Conservation (phyloP, 2,797 vertebrate genomes). For the Myripristis murdjan region DNA sequence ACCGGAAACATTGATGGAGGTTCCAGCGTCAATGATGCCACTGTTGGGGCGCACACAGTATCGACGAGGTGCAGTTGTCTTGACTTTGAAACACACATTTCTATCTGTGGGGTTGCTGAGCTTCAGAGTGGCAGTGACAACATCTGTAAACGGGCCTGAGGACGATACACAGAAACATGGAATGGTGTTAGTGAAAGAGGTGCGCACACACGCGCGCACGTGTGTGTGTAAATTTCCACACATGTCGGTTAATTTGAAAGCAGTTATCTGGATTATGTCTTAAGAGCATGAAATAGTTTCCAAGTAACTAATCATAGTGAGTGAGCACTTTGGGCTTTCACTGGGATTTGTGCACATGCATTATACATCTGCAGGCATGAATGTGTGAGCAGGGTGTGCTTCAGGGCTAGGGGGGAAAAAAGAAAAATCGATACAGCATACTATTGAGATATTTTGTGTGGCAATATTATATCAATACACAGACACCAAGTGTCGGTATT, state of each 20-base stretch:
- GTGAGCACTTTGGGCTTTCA: background rate
- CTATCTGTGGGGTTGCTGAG: constrained; percentile 94
- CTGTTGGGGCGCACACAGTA: constrained; percentile 98
- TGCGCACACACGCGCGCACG: background rate
- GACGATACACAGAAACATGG: constrained; percentile 41
- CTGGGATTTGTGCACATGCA: background rate
- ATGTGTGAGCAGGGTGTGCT: too few species aligned
- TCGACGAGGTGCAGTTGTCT: constrained; percentile 95
- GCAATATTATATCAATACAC: too few species aligned
- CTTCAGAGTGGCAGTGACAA: constrained; percentile 95
- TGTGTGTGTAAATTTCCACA: background rate
- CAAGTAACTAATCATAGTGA: background rate
- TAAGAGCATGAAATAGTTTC: background rate
- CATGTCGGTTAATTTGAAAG: background rate
- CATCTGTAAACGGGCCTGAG: constrained; percentile 95
- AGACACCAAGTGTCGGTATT: too few species aligned
- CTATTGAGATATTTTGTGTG: too few species aligned
- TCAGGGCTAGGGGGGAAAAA: too few species aligned
- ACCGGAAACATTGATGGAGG: constrained; percentile 95
- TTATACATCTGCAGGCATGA: background rate
- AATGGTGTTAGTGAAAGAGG: background rate
- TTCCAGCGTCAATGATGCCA: constrained; percentile 92
- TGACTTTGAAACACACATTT: constrained; percentile 97
- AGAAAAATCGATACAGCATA: too few species aligned
- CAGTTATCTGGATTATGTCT: constrained; percentile 1